A percentile compares a stretch with the other conserved stretches of the same genome.
phyloP scores from a whole-genome alignment of 2,797 vertebrate genomes.

The Hippoglossus hippoglossus region DNA sequence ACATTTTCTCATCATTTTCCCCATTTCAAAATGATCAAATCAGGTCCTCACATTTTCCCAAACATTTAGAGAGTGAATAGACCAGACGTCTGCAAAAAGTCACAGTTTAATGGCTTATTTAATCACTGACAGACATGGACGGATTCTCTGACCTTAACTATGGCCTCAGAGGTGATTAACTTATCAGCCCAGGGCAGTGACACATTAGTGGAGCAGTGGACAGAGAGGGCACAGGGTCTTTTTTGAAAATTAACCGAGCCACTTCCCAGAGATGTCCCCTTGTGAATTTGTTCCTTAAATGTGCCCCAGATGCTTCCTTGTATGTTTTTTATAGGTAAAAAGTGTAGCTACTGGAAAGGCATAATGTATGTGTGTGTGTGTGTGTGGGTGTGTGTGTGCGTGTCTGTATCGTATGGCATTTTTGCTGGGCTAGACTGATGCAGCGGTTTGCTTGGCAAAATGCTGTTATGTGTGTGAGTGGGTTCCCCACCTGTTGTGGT shows the following conservation, averaged over 20 bases:
- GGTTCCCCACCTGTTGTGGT: slow-evolving; percentile 75
- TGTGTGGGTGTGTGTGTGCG: too few species aligned
- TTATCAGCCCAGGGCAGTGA: slow-evolving; percentile 39
- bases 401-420: too few species aligned
- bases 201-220: slow-evolving; percentile 17
- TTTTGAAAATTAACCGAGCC: slow-evolving; percentile 25
- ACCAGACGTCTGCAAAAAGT: slow-evolving; percentile 13
- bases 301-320: not conserved
- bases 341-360: not conserved
- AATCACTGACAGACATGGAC: slow-evolving; percentile 45
- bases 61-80: slow-evolving; percentile 1
- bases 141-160: slow-evolving; percentile 44
- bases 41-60: slow-evolving; percentile 4
- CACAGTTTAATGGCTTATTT: slow-evolving; percentile 54
- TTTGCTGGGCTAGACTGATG: not conserved
- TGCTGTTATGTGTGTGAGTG: slow-evolving; percentile 26
- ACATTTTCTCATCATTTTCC: not conserved
- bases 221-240: slow-evolving; percentile 10
- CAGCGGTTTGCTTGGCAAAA: slow-evolving; percentile 24
- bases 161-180: slow-evolving; percentile 45
- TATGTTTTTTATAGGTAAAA: not conserved
- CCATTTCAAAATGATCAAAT: not conserved
- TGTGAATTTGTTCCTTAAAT: slow-evolving; percentile 5
- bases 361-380: not conserved
- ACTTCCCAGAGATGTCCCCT: slow-evolving; percentile 4